Base-by-base conservation (phyloP, 2,888 invertebrate species). In the Cerastoderma edule region DNA sequence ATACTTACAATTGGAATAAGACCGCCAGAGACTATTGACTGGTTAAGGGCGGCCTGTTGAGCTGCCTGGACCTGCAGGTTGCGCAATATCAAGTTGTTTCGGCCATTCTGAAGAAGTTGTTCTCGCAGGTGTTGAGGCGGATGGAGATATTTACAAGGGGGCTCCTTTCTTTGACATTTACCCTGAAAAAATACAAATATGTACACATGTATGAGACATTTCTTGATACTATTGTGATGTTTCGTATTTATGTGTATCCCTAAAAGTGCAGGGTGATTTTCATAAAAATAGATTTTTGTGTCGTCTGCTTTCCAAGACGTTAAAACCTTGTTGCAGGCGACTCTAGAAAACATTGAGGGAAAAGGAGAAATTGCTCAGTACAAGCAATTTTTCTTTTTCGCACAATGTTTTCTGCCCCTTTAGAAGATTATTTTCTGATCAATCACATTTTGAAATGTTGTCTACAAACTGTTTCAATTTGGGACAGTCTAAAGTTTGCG, bases 71-170 rank as follows among this genome's bases (percentile, higher is more conserved):
- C 84, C 81, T 92, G 91, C 46, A 92, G 98, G 95, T 99, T 99
- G 95, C 99, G 99, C 94, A 99, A 95, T 92, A 99, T 99, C 94
- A 99, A 95, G 95, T 99, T 99, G 95, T 99, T 99, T 93, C 99
- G 95, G 88, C 99, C 99, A 95, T 99, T 99, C 95, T 99, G 99
- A 94, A 99, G 95, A 93, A 99, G 95, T 95, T 99, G 99, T 95
- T 99, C 99, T 95, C 99, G 99, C 92, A 99, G 95, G 94, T 99
- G 99, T 94, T 99, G 99, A 89, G 99, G 99, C 89, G 99, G 99
- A 95, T 99, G 99, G 95, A 99, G 98, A 95, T 99, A 99, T 95
- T 99, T 99, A 97, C 99, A 99, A 92, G 99, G 99, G 87, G 99
- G 99, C 94, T 99, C 99, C 94, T 99, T 99, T 92, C 99, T 96